These are phyloP conservation scores for Taenioides sp. DNA, from an alignment of 2,797 vertebrate species.

Conservation along the genomic window DNA sequence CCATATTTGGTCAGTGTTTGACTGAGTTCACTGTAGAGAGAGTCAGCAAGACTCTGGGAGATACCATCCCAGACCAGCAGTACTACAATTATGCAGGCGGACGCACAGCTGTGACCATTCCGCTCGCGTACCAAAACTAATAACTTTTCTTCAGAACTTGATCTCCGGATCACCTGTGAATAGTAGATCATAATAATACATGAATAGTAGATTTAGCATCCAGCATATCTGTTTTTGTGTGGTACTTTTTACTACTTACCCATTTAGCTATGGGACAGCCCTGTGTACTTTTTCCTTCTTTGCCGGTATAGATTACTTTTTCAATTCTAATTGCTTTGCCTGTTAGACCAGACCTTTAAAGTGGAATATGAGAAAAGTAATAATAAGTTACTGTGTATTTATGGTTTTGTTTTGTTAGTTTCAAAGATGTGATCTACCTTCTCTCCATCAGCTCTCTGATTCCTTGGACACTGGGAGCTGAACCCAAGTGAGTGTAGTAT, in stretches of 20 bases:
- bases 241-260: constrained; percentile 76
- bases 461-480: constrained; percentile 90
- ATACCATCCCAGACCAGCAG: constrained; percentile 97
- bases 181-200: not conserved
- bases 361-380: constrained; percentile 29
- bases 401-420: not conserved
- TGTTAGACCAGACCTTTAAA: constrained; percentile 87
- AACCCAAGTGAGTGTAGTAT: constrained; percentile 98
- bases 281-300: constrained; percentile 98
- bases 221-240: constrained; percentile 1
- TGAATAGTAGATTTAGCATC: not conserved
- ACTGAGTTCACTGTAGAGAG: constrained; percentile 88
- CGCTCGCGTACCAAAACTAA: constrained; percentile 93
- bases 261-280: constrained; percentile 99
- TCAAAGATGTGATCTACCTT: constrained; percentile 78
- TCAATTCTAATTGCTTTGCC: constrained; percentile 95
- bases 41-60: constrained; percentile 82
- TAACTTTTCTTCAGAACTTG: constrained; percentile 88
- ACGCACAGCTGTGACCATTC: constrained; percentile 87
- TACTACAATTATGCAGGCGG: constrained; percentile 90
- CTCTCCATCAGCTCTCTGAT: constrained; percentile 95
- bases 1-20: constrained; percentile 88
- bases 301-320: constrained; percentile 95
- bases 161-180: constrained; percentile 90
- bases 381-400: constrained; percentile 6